Evolutionary conservation across 2,797 vertebrate species (phyloP), one percentile per base, ranked within the genome.

Genomic region (Percopsis omiscomaycus): DNA sequence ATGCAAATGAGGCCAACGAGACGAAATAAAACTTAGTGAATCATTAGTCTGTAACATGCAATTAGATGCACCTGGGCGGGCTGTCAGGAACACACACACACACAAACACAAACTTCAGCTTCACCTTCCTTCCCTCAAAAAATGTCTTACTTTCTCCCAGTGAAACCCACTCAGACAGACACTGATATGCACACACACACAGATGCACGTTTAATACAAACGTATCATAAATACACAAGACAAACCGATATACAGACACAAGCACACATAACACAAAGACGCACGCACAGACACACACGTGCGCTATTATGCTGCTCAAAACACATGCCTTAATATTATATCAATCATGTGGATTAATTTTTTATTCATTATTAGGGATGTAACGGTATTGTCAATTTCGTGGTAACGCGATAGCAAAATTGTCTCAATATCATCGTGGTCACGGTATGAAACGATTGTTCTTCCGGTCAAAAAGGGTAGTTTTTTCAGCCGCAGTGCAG

Each of bases 1-100:
- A 83, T 78, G 76, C 65, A 66, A 80, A 85, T 82, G 0, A 59
- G 69, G 56, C 47, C 4, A 47, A 53, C 64, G 65, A 37, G 60
- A 69, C 71, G 56, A 63, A 76, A 68, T 47, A 9, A 73, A 78
- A 79, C 52, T 61, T 37, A 5, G 62, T 27, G 60, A 71, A 68
- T 79, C 67, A 66, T 74, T 71, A 78, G 69, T 37, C 9, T 57
- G 64, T n/a, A 67, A 73, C 72, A 61, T 79, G 75, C 65, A 49
- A 64, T 76, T 59, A 74, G 54, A 70, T 42, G 59, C 49, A 56
- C 49, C 16, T 47, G 45, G 51, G 27, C 0, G 1, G 46, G 55
- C 53, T 29, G 10, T 2, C 64, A 30, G 58, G 66, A 47, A 29
- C 22, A n/a, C 5, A 47, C 11, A 5, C 55, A 3, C 14, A 4